These are phyloP conservation scores for Bombus fervidus DNA, from an alignment of 1,140 invertebrate species.

Conservation along the genomic window DNA sequence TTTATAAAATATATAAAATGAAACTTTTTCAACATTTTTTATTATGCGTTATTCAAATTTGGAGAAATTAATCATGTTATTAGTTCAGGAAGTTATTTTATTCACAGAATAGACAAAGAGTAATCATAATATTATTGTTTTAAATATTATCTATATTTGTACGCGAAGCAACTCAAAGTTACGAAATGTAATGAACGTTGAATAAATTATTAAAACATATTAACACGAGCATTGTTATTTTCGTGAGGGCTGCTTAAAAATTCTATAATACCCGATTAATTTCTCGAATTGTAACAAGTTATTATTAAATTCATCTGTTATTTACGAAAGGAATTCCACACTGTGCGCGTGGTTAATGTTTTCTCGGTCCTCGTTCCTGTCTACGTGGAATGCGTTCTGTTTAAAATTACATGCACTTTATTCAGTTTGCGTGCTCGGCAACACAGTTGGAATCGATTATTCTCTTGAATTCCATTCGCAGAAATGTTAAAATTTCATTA, in stretches of 20 bases:
- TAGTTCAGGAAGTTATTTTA: not conserved
- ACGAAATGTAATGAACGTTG: not conserved
- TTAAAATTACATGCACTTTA: not conserved
- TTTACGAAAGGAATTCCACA: not conserved
- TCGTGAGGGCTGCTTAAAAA: not conserved
- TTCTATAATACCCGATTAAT: not conserved
- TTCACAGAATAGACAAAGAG: not conserved
- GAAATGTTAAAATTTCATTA: not conserved
- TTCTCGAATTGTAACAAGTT: not conserved
- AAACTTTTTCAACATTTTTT: not conserved
- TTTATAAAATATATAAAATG: not conserved
- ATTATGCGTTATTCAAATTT: too few species aligned
- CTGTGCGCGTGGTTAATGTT: not conserved
- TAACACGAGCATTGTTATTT: not conserved
- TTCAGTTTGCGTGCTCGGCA: not conserved
- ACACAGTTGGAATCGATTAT: not conserved
- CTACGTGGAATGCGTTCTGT: not conserved
- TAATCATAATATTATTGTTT: not conserved
- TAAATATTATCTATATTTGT: not conserved
- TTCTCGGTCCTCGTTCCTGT: not conserved
- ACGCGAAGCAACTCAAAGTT: not conserved
- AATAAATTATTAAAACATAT: slow-evolving; percentile 15
- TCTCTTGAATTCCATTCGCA: not conserved
- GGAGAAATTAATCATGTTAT: not conserved
- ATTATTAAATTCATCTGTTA: not conserved